Conservation (phyloP, 2,113 vertebrate species). For the Saimiri boliviensis region DNA sequence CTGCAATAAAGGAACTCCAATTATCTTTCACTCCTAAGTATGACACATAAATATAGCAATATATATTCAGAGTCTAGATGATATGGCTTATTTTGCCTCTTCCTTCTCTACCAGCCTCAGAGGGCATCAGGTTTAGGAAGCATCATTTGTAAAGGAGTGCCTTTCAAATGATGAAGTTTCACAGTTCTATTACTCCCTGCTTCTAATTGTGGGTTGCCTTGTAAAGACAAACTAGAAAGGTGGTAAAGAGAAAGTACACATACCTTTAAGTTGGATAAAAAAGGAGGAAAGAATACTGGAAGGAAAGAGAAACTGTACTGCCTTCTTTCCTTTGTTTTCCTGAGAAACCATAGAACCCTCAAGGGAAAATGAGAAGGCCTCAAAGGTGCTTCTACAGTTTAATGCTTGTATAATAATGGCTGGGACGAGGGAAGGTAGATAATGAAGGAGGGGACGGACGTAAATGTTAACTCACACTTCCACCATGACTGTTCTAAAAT, state of each 20-base stretch:
- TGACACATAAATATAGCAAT: not conserved
- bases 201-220: not conserved
- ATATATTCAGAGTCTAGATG: not conserved
- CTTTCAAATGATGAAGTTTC: not conserved
- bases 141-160: not conserved
- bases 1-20: not conserved
- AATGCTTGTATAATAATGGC: conserved; percentile 30
- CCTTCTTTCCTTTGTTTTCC: conserved; percentile 60
- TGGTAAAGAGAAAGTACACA: conserved; percentile 14
- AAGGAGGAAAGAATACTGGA: conserved; percentile 22
- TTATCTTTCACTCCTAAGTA: not conserved
- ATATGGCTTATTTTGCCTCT: not conserved
- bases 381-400: conserved; percentile 38
- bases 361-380: not conserved
- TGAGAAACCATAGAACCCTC: conserved; percentile 71
- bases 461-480: not conserved
- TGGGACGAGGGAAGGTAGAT: not conserved
- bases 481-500: not conserved
- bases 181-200: not conserved
- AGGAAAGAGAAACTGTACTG: conserved; percentile 53
- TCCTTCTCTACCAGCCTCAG: not conserved
- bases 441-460: too few relatives aligned
- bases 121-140: not conserved
- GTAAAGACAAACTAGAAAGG: not conserved
- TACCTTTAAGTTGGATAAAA: conserved; percentile 61